Evolutionary conservation across 2,113 vertebrate genomes (phyloP).

Genomic region (Aegotheles bennettii): DNA sequence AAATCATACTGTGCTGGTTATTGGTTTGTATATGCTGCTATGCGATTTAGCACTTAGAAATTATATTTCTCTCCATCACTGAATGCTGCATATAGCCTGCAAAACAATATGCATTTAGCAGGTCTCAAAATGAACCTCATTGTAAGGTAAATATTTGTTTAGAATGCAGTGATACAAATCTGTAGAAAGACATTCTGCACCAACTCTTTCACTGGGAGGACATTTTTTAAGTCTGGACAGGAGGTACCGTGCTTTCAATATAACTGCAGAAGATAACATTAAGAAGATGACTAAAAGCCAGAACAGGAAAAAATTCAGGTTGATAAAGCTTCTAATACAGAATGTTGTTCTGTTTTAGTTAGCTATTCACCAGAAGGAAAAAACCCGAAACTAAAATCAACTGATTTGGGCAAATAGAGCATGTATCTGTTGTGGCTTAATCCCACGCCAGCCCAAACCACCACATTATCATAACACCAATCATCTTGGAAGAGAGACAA

Average conservation of each 20-base stretch:
- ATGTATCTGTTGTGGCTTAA: not conserved
- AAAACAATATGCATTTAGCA: conserved; percentile 3
- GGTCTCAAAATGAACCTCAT: not conserved
- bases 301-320: not conserved
- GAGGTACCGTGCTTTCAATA: not conserved
- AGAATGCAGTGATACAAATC: conserved; percentile 17
- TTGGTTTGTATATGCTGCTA: conserved; percentile 27
- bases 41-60: conserved; percentile 26
- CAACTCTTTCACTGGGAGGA: not conserved
- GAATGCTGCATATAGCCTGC: not conserved
- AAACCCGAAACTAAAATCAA: not conserved
- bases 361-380: not conserved
- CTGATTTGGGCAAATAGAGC: not conserved
- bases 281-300: not conserved
- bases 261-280: not conserved
- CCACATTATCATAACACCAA: not conserved
- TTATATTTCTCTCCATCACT: conserved; percentile 11
- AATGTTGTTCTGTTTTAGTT: not conserved
- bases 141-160: conserved; percentile 34
- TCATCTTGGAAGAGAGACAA: not conserved
- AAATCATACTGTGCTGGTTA: conserved; percentile 30
- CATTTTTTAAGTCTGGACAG: not conserved
- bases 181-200: not conserved
- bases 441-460: not conserved
- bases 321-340: not conserved